Base-by-base conservation (phyloP, 2,888 invertebrate species). In the Tholera decimalis region DNA sequence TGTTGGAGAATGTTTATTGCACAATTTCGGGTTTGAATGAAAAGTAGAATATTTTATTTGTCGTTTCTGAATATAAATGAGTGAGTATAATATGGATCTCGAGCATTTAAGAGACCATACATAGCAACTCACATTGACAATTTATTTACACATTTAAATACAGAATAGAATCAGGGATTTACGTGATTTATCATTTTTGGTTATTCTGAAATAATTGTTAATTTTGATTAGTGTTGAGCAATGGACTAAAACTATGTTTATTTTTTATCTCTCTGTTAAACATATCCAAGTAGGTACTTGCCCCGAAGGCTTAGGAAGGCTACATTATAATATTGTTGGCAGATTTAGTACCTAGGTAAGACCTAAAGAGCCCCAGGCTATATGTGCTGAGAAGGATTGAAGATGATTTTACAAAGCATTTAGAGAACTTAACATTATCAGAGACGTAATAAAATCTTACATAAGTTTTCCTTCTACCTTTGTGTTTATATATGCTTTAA, bases 1-100 rank as follows among this genome's bases (percentile, higher is more conserved):
- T 63, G 55, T 59, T 50, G 37, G n/a, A 53, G 35, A 15, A 47
- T 60, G 54, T 60, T 63, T 59, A 68, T 62, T 60, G 61, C 65
- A 58, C 55, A 59, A 81, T 79, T 79, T 74, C n/a, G 24, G 50
- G 8, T 70, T 73, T 55, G 28, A 41, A 50, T 30, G 8, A 53
- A 41, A 56, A 43, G 41, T 24, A 37, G n/a, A 18, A 28, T 28
- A 28, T 73, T 30, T 22, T 60, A 2, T 6, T 50, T 6, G 6
- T 22, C 11, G 20, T n/a, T 58, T 68, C 20, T 22, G 9, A 18
- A 46, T 39, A 47, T 11, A 53, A n/a, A 44, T 66, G 15, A 4
- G 11, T 13, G 18, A 41, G 15, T 54, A 20, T 28, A 28, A 39
- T 13, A 13, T 28, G 1, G 11, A 24, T 18, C 41, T 50, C 9